Conservation (phyloP, 2,113 vertebrate genomes). For the Nerophis lumbriciformis region DNA sequence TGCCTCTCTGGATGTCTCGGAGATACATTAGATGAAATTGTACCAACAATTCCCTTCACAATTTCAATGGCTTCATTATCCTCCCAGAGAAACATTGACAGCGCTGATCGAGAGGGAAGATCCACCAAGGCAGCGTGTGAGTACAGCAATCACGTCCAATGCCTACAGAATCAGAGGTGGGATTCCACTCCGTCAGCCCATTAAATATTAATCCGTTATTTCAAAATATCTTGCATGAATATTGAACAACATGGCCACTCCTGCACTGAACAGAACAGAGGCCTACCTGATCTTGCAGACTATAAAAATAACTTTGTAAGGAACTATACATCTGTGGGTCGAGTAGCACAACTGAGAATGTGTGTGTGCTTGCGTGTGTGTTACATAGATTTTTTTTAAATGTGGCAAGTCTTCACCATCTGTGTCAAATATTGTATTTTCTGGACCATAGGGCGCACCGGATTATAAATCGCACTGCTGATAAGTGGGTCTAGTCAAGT, state of each 20-base stretch:
- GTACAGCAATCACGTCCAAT: slow-evolving; percentile 39
- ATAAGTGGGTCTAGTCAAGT: too few relatives aligned
- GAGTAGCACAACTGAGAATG: slow-evolving; percentile 1
- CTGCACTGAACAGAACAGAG: slow-evolving; percentile 2
- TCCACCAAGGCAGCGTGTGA: slow-evolving; percentile 36
- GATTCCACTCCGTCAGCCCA: slow-evolving; percentile 48
- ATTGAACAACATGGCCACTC: slow-evolving; percentile 24
- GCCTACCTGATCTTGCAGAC: too few relatives aligned
- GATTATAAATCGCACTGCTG: too few relatives aligned
- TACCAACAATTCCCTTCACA: slow-evolving; percentile 58
- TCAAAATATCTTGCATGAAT: slow-evolving; percentile 51
- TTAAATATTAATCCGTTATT: slow-evolving; percentile 66
- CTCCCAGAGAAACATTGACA: slow-evolving; percentile 57
- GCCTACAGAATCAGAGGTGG: slow-evolving; percentile 37
- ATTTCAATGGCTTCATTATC: slow-evolving; percentile 48
- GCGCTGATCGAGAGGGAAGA: slow-evolving; percentile 51
- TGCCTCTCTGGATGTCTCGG: slow-evolving; percentile 18
- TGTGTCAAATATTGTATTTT: too few relatives aligned
- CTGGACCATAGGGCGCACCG: too few relatives aligned
- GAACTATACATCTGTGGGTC: too few relatives aligned
- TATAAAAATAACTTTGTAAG: too few relatives aligned
- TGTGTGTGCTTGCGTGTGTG: too few relatives aligned
- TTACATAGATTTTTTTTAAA: too few relatives aligned
- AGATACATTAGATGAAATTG: slow-evolving; percentile 46
- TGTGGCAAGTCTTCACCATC: too few relatives aligned